Percentiles rank a stretch among this genome's conserved stretches.
Conservation (phyloP, 2,797 vertebrate genomes). For the Morus bassanus region DNA sequence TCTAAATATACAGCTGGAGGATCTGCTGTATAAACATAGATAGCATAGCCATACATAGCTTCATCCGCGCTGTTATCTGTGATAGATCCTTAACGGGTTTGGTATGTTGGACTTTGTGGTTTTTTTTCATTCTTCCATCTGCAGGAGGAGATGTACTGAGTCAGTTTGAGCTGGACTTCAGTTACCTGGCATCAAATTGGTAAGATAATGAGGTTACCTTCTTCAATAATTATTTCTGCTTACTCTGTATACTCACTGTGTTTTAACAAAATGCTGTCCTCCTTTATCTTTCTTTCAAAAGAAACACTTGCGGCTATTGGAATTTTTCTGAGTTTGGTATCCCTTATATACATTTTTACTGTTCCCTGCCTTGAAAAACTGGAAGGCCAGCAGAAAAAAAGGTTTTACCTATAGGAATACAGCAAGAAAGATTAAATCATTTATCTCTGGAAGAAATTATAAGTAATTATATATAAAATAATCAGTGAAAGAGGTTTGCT, state of each 20-base stretch:
- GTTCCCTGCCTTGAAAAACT: not conserved
- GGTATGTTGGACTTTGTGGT: not conserved
- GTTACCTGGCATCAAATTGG: constrained; percentile 73
- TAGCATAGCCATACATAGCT: not conserved
- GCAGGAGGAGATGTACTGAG: constrained; percentile 80
- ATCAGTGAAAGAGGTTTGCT: not conserved
- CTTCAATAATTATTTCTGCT: not conserved
- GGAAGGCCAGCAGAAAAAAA: not conserved
- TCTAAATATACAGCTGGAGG: not conserved
- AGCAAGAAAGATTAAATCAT: not conserved
- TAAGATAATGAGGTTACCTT: constrained; percentile 50
- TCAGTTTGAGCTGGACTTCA: constrained; percentile 79
- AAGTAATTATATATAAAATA: not conserved
- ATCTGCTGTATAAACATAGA: not conserved
- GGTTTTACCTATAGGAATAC: not conserved
- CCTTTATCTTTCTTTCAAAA: not conserved
- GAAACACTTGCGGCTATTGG: not conserved
- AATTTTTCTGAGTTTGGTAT: not conserved
- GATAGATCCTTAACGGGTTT: not conserved
- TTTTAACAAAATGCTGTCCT: not conserved
- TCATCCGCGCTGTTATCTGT: not conserved
- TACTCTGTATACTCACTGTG: not conserved
- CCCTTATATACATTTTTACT: not conserved
- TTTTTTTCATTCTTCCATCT: not conserved
- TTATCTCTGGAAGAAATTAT: not conserved